Evolutionary conservation across 2,888 invertebrate genomes (phyloP).

Genomic region (Agrochola lychnidis): DNA sequence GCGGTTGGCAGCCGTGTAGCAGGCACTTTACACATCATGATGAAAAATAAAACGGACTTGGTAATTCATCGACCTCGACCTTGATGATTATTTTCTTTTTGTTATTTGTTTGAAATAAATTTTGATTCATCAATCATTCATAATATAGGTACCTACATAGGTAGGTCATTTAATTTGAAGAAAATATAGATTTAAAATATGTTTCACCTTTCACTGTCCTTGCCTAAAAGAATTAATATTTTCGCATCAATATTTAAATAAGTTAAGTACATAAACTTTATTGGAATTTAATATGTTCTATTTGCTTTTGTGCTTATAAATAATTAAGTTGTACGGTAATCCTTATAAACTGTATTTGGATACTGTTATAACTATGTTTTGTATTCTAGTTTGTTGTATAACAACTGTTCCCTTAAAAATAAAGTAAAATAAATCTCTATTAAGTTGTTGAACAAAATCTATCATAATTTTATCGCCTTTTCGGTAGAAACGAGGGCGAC

Average conservation of each 20-base stretch:
- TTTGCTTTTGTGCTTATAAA: too few species aligned
- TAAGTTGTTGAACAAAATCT: not conserved
- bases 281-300: too few species aligned
- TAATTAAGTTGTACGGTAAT: not conserved
- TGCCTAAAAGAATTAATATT: not conserved
- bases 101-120: not conserved
- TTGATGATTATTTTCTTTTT: not conserved
- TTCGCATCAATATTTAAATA: too few species aligned
- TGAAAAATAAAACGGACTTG: too few species aligned
- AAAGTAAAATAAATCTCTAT: not conserved
- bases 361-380: not conserved
- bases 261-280: not conserved
- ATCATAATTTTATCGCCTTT: not conserved
- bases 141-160: not conserved
- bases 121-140: not conserved
- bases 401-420: not conserved
- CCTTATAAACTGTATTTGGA: not conserved
- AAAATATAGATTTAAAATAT: not conserved
- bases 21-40: too few species aligned
- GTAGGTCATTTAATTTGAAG: not conserved
- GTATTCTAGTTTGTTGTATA: not conserved
- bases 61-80: not conserved
- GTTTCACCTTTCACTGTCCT: not conserved
- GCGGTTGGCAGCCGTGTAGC: too few species aligned
- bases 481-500: not conserved